These are phyloP conservation scores for Panurus biarmicus DNA, from an alignment of 2,113 vertebrate species.

Conservation along the genomic window DNA sequence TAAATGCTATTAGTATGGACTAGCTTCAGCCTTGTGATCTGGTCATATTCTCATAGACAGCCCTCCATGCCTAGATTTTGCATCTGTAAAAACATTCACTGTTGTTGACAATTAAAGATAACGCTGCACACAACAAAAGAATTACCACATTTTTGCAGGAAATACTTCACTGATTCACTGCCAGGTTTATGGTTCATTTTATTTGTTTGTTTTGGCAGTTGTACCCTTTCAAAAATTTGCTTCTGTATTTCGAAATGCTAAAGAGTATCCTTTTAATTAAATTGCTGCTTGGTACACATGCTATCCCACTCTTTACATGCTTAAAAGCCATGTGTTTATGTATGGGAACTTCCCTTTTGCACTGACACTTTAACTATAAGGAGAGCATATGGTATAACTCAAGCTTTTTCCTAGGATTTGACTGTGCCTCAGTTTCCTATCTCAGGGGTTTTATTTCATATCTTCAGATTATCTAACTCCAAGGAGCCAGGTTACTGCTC, in stretches of 20 bases:
- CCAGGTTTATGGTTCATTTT: background rate
- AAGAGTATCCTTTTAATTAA: slow-evolving; percentile 33
- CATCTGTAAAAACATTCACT: background rate
- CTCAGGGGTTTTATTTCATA: background rate
- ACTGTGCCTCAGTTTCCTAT: background rate
- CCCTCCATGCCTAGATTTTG: background rate
- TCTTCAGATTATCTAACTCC: background rate
- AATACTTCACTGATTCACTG: slow-evolving; percentile 10
- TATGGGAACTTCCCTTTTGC: background rate
- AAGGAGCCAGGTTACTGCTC: background rate
- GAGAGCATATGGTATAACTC: background rate
- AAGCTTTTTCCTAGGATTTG: background rate
- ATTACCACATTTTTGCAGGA: slow-evolving; percentile 20
- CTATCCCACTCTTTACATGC: background rate
- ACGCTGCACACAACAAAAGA: background rate
- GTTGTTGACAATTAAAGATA: slow-evolving; percentile 13
- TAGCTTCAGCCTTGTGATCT: background rate
- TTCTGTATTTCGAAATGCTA: slow-evolving; percentile 36
- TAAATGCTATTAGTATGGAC: background rate
- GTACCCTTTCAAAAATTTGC: background rate
- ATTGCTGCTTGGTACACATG: background rate
- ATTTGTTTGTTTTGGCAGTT: slow-evolving; percentile 17
- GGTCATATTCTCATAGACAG: background rate
- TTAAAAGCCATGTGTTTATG: background rate
- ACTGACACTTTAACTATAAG: background rate